Percentiles rank a stretch among this genome's conserved stretches.
Conservation (phyloP, 2,888 invertebrate genomes). For the Heteromurus nitidus region DNA sequence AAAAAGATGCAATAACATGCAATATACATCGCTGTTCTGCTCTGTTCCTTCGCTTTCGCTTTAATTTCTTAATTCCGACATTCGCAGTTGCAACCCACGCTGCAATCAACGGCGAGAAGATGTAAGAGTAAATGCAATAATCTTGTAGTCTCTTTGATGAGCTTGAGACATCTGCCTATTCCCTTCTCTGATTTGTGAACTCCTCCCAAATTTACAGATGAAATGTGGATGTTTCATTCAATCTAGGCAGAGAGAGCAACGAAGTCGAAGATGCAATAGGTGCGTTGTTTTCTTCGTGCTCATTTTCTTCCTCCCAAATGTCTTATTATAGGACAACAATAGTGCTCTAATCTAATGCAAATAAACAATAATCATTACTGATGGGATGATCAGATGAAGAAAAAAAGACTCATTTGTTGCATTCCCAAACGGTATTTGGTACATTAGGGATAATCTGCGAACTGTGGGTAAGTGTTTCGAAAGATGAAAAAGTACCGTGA, state of each 20-base stretch:
- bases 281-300: not conserved
- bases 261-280: not conserved
- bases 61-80: slow-evolving; percentile 47
- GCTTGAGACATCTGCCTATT: not conserved
- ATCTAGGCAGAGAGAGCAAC: not conserved
- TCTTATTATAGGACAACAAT: not conserved
- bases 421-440: not conserved
- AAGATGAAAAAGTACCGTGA: too few species aligned
- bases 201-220: slow-evolving; percentile 20
- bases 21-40: too few species aligned
- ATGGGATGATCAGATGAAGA: not conserved
- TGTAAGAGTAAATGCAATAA: too few species aligned
- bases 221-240: not conserved
- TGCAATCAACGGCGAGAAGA: slow-evolving; percentile 8
- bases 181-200: slow-evolving; percentile 18
- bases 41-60: too few species aligned
- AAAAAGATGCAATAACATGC: too few species aligned
- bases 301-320: not conserved
- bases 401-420: not conserved
- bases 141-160: too few species aligned
- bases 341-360: slow-evolving; percentile 8
- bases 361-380: slow-evolving; percentile 3
- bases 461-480: too few species aligned
- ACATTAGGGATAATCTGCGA: too few species aligned
- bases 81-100: slow-evolving; percentile 36